Conservation (phyloP, 2,797 vertebrate genomes). For the Amblyraja radiata region DNA sequence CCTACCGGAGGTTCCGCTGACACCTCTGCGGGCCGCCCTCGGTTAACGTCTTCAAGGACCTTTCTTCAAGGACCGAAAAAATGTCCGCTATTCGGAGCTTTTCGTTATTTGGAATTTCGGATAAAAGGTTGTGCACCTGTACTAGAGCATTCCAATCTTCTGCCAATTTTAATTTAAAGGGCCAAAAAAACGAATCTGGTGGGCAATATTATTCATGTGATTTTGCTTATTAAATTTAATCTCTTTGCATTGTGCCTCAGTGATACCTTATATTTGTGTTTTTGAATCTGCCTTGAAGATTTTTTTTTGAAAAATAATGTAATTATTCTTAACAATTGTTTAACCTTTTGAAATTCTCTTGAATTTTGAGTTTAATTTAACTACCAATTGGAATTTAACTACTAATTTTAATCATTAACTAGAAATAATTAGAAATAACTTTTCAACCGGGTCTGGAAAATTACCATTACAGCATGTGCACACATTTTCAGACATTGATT, state of each 20-base stretch:
- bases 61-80: no score
- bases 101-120: no score
- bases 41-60: no score
- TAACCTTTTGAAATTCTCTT: background rate
- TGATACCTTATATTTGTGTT: background rate
- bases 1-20: no score
- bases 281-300: background rate
- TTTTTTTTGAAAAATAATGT: background rate
- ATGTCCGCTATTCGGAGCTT: no score
- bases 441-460: background rate
- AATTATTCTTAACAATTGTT: background rate
- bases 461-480: background rate
- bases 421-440: background rate
- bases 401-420: no score
- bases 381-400: no score
- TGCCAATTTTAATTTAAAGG: background rate
- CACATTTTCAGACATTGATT: background rate
- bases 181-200: background rate
- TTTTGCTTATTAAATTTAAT: no score
- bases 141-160: background rate
- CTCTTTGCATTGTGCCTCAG: background rate
- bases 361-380: background rate
- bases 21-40: no score
- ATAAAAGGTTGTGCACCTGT: no score
- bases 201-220: background rate